Percentiles rank a stretch among this genome's conserved stretches.
Evolutionary conservation across 1,140 invertebrate genomes (phyloP).

Genomic region (Drosophila bocki): DNA sequence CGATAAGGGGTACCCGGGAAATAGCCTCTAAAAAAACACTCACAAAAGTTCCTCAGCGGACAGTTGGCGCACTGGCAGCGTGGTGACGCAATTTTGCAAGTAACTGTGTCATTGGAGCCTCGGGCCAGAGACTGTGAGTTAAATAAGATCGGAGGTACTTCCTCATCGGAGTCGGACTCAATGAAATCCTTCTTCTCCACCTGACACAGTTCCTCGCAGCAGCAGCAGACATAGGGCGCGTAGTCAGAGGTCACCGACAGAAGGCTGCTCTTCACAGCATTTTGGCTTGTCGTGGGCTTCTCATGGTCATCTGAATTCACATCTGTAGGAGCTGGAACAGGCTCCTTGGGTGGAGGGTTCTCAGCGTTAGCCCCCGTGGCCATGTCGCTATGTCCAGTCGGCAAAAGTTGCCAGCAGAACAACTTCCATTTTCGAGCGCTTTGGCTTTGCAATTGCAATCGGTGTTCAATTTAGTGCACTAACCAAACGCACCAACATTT

Average conservation of each 20-base stretch:
- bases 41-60: constrained; percentile 76
- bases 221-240: constrained; percentile 51
- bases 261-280: background rate
- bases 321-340: background rate
- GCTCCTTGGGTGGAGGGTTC: background rate
- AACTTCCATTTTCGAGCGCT: constrained; percentile 55
- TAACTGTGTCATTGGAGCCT: constrained; percentile 45
- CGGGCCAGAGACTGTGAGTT: constrained; percentile 22
- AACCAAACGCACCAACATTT: constrained; percentile 14
- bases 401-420: constrained; percentile 19
- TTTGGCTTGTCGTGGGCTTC: constrained; percentile 18
- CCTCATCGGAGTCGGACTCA: constrained; percentile 28
- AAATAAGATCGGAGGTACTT: constrained; percentile 29
- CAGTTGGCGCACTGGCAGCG: constrained; percentile 77
- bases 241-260: constrained; percentile 30
- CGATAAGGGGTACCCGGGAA: constrained; percentile 49
- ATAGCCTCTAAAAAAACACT: constrained; percentile 37
- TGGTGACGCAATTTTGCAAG: constrained; percentile 50
- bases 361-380: constrained; percentile 15
- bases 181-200: constrained; percentile 39
- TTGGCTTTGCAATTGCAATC: constrained; percentile 9
- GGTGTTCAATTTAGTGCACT: background rate
- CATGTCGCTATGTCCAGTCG: constrained; percentile 51
- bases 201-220: constrained; percentile 49
- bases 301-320: background rate